Base-by-base conservation (phyloP, 2,113 vertebrate species). In the Aramus guarauna region DNA sequence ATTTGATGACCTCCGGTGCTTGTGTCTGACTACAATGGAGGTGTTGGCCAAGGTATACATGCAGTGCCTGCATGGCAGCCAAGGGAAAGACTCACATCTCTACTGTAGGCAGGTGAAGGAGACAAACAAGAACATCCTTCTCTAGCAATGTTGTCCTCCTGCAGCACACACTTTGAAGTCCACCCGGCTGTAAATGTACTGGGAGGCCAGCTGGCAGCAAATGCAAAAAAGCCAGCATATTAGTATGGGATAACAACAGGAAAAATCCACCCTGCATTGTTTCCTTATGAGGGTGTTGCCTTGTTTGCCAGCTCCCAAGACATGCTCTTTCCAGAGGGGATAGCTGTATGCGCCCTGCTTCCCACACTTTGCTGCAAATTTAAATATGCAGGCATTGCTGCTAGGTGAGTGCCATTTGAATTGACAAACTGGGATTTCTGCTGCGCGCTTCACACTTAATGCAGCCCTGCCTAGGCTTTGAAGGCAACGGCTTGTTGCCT, bases 401-500 rank as follows among this genome's bases (percentile, higher is more conserved):
- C 67, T 89, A 94, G 92, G 92, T 95, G 96, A 97, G 93, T 72
- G 69, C 91, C 94, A 97, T 97, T 77, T 90, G 97, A 98, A 98
- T 91, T 94, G 98, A 97, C 97, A 98, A 97, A 95, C 53, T 95
- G 95, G 96, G 95, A 98, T 97, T 98, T 98, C 83, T 94, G 84
- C 87, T 75, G 88, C 7, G 0, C 0, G 2, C 88, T 94, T 90
- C 87, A 89, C 88, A 67, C 91, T 96, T 82, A 95, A 41, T 34
- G 88, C 82, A 92, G 89, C 92, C 91, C 97, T 97, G 86, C 96
- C 94, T 97, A 94, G 89, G 94, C 90, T 92, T 97, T 97, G 88
- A 98, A 97, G 96, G 88, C 95, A 96, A 86, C 60, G 59, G 83
- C 78, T 97, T 96, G 71, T 98, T 97, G 98, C 97, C 98, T 98